Evolutionary conservation across 2,888 invertebrate genomes (phyloP).

Genomic region (Phanerotoma sp.): DNA sequence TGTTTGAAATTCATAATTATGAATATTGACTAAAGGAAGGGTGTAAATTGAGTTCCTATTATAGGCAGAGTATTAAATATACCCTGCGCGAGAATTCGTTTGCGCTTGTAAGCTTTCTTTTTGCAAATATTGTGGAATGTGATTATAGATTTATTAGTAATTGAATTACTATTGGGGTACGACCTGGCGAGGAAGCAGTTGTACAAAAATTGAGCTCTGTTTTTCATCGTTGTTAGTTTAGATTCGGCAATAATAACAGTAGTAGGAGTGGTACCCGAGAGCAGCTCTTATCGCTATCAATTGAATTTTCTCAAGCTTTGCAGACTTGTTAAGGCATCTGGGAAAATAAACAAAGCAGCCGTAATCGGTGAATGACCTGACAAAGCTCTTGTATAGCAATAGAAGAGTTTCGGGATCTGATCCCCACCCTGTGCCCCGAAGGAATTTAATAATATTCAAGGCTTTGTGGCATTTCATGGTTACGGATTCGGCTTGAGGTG

Average conservation of each 20-base stretch:
- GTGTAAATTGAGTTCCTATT: too few species aligned
- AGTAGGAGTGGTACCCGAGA: conserved; percentile 5
- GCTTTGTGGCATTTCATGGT: background rate
- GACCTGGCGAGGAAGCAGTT: background rate
- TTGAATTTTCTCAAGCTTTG: background rate
- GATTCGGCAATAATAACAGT: conserved; percentile 14
- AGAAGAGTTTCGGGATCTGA: background rate
- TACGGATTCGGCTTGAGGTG: too few species aligned
- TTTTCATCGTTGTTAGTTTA: background rate
- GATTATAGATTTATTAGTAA: background rate
- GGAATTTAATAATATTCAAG: conserved; percentile 1
- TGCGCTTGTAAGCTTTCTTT: too few species aligned
- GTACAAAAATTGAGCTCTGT: background rate
- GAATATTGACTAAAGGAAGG: too few species aligned
- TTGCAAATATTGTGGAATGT: too few species aligned
- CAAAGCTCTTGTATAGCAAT: background rate
- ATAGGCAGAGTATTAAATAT: too few species aligned
- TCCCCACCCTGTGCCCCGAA: background rate
- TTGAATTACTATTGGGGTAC: background rate
- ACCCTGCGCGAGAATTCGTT: too few species aligned
- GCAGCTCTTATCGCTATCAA: conserved; percentile 3
- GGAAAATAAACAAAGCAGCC: background rate
- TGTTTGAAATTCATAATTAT: too few species aligned
- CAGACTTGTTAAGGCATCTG: background rate
- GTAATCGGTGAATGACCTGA: background rate